Evolutionary conservation across 2,797 vertebrate genomes (phyloP).

Genomic region (Anolis apletophallus): DNA sequence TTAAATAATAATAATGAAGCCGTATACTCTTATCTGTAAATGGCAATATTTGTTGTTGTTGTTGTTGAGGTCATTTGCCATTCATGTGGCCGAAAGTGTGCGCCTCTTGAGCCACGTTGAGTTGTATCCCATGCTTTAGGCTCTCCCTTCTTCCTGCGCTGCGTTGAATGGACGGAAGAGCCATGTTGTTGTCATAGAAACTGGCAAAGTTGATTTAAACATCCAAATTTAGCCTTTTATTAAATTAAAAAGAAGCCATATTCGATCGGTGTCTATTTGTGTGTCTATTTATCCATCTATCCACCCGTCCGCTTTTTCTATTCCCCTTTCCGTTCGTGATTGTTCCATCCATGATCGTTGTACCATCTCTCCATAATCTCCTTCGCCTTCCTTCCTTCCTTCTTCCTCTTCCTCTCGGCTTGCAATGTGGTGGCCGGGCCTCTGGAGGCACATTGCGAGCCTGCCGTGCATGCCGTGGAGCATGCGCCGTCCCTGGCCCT

Average conservation of each 20-base stretch:
- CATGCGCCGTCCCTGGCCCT: too few species aligned
- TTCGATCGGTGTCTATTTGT: neutral
- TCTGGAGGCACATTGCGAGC: conserved; percentile 16
- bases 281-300: too few species aligned
- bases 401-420: neutral
- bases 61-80: too few species aligned
- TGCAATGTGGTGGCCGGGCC: conserved; percentile 19
- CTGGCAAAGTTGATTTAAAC: conserved; percentile 53
- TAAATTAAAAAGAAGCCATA: neutral
- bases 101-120: neutral
- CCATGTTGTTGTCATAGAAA: conserved; percentile 78
- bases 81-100: too few species aligned
- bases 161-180: conserved; percentile 63
- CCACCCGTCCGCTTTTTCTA: too few species aligned
- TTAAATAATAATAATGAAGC: too few species aligned
- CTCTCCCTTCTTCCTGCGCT: conserved; percentile 28
- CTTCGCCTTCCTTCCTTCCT: neutral
- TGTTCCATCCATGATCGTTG: too few species aligned
- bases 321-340: too few species aligned
- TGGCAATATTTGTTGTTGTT: too few species aligned
- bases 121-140: conserved; percentile 36
- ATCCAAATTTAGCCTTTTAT: conserved; percentile 54
- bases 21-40: too few species aligned
- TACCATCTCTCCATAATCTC: neutral
- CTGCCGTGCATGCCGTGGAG: too few species aligned